Conservation (phyloP, 92 coral and sea anemone genomes). For the Parazoanthus swiftii region DNA sequence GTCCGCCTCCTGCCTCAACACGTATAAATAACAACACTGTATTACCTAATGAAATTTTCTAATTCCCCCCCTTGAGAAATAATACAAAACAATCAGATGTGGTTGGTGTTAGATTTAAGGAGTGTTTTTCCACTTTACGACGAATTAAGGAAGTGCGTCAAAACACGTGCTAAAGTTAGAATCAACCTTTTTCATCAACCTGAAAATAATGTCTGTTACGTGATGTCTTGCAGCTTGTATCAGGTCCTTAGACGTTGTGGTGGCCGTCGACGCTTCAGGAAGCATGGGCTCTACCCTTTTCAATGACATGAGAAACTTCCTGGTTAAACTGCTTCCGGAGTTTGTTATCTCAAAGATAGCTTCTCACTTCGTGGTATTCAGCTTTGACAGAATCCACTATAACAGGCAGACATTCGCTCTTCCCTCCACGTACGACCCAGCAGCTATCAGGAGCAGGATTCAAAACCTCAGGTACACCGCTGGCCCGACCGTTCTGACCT, state of each 20-base stretch:
- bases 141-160: too few relatives aligned
- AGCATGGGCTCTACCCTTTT: constrained; percentile 22
- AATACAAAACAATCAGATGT: too few relatives aligned
- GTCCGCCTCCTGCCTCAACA: too few relatives aligned
- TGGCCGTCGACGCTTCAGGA: constrained; percentile 56
- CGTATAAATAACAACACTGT: too few relatives aligned
- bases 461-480: constrained; percentile 7
- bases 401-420: constrained; percentile 19
- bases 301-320: constrained; percentile 36
- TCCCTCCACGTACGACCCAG: not conserved
- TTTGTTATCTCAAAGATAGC: constrained; percentile 35
- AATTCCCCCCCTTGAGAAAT: too few relatives aligned
- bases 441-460: constrained; percentile 38
- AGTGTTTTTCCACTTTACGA: too few relatives aligned
- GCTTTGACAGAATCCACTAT: constrained; percentile 39
- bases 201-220: not conserved
- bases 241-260: constrained; percentile 42
- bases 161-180: not conserved
- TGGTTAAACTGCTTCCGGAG: constrained; percentile 7
- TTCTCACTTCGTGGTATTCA: constrained; percentile 48
- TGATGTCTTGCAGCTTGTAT: constrained; percentile 37
- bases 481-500: constrained; percentile 40
- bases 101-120: too few relatives aligned
- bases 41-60: too few relatives aligned
- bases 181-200: not conserved